These are phyloP conservation scores for Callaeas wilsoni DNA, from an alignment of 2,113 vertebrate species.

Conservation along the genomic window DNA sequence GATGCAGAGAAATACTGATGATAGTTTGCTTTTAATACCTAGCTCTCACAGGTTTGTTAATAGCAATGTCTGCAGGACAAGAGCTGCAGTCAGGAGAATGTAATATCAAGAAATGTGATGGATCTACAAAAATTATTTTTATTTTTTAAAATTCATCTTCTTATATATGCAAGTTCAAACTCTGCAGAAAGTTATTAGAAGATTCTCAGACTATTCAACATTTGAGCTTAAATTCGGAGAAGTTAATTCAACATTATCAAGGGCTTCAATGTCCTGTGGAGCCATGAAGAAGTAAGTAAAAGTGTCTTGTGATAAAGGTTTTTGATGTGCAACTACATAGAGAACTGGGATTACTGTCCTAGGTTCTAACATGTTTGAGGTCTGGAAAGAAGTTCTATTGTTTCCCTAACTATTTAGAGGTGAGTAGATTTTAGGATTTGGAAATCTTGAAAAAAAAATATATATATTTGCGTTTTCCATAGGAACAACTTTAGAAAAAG, in stretches of 20 bases:
- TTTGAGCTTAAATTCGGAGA: not conserved
- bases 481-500: not conserved
- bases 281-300: not conserved
- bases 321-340: not conserved
- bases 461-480: not conserved
- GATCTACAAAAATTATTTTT: not conserved
- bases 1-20: not conserved
- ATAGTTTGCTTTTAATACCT: not conserved
- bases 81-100: not conserved
- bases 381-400: not conserved
- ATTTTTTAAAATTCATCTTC: not conserved
- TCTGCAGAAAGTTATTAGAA: not conserved
- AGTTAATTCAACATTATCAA: not conserved
- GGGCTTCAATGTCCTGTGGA: not conserved
- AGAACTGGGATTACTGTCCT: not conserved
- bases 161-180: not conserved
- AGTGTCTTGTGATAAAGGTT: not conserved
- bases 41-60: not conserved
- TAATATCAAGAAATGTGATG: not conserved
- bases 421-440: not conserved
- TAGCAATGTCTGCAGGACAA: not conserved
- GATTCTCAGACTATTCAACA: not conserved
- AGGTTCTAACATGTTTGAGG: not conserved
- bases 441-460: not conserved
- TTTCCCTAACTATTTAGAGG: not conserved